A percentile compares a stretch with the other conserved stretches of the same genome.
Conservation (phyloP, 2,113 vertebrate species). For the Spermophilus dauricus region DNA sequence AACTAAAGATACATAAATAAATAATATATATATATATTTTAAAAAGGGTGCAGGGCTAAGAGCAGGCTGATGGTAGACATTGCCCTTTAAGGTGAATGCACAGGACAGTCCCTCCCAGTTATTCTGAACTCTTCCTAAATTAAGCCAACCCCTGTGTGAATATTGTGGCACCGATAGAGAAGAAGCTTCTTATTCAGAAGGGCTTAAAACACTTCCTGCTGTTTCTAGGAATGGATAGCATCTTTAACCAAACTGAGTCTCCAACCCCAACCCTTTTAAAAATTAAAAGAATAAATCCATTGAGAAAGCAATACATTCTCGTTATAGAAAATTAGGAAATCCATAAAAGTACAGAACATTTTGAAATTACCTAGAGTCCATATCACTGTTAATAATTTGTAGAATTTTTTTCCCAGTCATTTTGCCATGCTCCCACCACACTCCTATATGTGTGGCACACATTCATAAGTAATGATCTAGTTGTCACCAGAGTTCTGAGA, state of each 20-base stretch:
- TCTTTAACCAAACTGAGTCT: background rate
- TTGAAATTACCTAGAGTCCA: background rate
- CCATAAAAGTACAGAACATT: slow-evolving; percentile 10
- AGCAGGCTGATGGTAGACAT: background rate
- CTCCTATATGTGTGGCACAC: no score
- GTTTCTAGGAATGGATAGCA: background rate
- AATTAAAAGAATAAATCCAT: background rate
- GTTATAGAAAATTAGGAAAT: slow-evolving; percentile 14
- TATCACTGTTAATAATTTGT: background rate
- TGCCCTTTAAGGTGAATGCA: no score
- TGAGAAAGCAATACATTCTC: background rate
- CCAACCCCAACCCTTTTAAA: background rate
- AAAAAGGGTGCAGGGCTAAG: background rate
- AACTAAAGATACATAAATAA: no score
- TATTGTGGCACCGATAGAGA: background rate
- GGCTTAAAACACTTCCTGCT: background rate
- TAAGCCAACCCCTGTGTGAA: background rate
- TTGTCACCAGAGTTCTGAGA: background rate
- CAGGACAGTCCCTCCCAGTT: background rate
- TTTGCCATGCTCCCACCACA: background rate
- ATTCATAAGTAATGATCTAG: background rate
- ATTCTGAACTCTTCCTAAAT: background rate
- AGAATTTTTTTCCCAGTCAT: background rate
- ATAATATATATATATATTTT: no score
- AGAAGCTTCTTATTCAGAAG: background rate